These are phyloP conservation scores for Drosophila malerkotliana DNA, from an alignment of 1,140 invertebrate genomes.

Conservation along the genomic window DNA sequence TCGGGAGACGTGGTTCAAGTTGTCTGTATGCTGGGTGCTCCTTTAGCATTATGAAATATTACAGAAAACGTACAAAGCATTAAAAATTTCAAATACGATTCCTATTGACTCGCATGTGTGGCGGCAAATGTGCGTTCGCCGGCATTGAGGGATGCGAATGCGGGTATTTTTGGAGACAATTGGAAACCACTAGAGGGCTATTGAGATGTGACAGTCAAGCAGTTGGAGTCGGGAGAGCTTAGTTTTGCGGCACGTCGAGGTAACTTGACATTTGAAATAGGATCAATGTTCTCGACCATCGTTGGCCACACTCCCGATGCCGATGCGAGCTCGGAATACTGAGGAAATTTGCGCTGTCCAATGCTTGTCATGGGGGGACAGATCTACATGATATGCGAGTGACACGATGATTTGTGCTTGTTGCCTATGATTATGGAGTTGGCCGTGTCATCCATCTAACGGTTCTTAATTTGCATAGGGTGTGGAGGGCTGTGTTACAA, in stretches of 20 bases:
- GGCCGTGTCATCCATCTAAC: neutral
- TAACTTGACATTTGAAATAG: conserved; percentile 81
- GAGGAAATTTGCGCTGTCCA: neutral
- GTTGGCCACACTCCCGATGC: conserved; percentile 20
- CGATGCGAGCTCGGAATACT: conserved; percentile 6
- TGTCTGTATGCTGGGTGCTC: neutral
- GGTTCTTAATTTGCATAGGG: neutral
- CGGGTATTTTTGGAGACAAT: conserved; percentile 81
- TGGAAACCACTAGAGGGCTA: conserved; percentile 80
- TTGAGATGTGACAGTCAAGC: conserved; percentile 81
- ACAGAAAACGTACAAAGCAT: conserved; percentile 73
- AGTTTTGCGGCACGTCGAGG: conserved; percentile 8
- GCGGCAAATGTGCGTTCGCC: conserved; percentile 7
- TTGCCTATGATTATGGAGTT: neutral
- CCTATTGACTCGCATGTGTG: conserved; percentile 25
- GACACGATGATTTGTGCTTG: neutral
- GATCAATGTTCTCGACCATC: conserved; percentile 54
- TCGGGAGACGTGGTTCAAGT: neutral
- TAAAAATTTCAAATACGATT: conserved; percentile 77
- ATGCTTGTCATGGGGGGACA: neutral
- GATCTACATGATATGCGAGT: neutral
- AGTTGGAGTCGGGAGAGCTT: conserved; percentile 52
- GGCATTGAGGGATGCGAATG: conserved; percentile 69
- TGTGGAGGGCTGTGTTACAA: neutral
- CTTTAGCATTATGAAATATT: conserved; percentile 67